phyloP scores from a whole-genome alignment of 2,888 invertebrate genomes.

The Andrena marginata region DNA sequence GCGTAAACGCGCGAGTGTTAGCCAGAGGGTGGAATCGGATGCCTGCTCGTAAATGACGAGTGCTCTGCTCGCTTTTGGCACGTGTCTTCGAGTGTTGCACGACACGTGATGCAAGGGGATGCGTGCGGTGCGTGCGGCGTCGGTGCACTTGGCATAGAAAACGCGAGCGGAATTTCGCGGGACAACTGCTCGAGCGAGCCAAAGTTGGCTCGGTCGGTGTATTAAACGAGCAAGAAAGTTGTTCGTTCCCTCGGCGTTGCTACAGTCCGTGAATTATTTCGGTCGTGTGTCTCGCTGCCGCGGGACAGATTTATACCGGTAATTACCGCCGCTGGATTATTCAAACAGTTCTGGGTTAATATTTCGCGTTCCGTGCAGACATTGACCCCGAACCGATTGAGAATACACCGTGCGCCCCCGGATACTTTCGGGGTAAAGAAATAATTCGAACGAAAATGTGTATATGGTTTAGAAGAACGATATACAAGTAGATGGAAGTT shows the following conservation, averaged over 20 bases:
- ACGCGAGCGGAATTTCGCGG: constrained; percentile 46
- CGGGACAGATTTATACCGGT: constrained; percentile 22
- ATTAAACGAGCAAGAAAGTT: constrained; percentile 30
- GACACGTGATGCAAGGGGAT: neutral
- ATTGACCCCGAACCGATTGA: constrained; percentile 36
- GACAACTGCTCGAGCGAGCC: constrained; percentile 29
- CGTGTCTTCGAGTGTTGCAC: neutral
- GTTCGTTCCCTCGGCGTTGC: constrained; percentile 4
- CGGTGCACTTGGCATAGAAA: constrained; percentile 63
- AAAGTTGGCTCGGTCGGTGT: constrained; percentile 19
- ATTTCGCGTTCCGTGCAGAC: neutral
- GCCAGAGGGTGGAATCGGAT: neutral
- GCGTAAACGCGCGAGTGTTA: neutral
- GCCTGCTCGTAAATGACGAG: neutral
- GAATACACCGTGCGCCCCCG: neutral
- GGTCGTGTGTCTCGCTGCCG: neutral
- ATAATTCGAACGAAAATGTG: too few relatives aligned
- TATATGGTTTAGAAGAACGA: too few relatives aligned
- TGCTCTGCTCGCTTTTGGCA: constrained; percentile 38
- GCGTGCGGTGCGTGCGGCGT: constrained; percentile 31
- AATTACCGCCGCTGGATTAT: constrained; percentile 24
- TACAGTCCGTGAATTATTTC: constrained; percentile 37
- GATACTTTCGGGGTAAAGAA: neutral
- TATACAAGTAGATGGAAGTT: neutral
- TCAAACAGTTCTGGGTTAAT: constrained; percentile 9